phyloP scores from a whole-genome alignment of 2,888 invertebrate genomes.

The Drosophila demipolita region DNA sequence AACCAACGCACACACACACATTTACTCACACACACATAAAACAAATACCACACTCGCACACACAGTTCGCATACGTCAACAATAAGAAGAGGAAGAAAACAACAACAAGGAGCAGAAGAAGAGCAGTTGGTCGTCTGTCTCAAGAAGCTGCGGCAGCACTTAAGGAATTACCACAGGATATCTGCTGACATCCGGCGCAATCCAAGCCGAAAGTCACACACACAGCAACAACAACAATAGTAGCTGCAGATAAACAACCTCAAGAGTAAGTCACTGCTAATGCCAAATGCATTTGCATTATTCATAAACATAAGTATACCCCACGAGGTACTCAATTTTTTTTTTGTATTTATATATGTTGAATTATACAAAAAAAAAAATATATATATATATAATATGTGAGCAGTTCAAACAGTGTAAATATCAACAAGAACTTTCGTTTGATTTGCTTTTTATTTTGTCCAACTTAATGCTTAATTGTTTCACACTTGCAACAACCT shows the following conservation, averaged over 20 bases:
- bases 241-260: constrained; percentile 26
- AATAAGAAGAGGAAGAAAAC: constrained; percentile 40
- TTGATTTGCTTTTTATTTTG: constrained; percentile 3
- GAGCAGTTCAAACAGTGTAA: constrained; percentile 1
- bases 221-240: background rate
- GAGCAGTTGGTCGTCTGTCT: constrained; percentile 45
- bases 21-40: constrained; percentile 2
- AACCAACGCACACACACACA: constrained; percentile 17
- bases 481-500: constrained; percentile 24
- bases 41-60: constrained; percentile 5
- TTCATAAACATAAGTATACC: constrained; percentile 58
- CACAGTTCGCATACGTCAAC: constrained; percentile 53
- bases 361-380: background rate
- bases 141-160: constrained; percentile 33
- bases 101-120: constrained; percentile 2
- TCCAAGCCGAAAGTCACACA: constrained; percentile 15
- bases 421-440: constrained; percentile 3
- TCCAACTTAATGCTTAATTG: constrained; percentile 28
- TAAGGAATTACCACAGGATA: constrained; percentile 55
- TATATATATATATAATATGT: background rate
- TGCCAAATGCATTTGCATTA: constrained; percentile 65
- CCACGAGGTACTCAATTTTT: constrained; percentile 23
- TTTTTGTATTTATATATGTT: constrained; percentile 22
- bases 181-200: constrained; percentile 40
- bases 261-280: constrained; percentile 47